Evolutionary conservation across 2,888 invertebrate genomes (phyloP).

Genomic region (Sinelater perroti): DNA sequence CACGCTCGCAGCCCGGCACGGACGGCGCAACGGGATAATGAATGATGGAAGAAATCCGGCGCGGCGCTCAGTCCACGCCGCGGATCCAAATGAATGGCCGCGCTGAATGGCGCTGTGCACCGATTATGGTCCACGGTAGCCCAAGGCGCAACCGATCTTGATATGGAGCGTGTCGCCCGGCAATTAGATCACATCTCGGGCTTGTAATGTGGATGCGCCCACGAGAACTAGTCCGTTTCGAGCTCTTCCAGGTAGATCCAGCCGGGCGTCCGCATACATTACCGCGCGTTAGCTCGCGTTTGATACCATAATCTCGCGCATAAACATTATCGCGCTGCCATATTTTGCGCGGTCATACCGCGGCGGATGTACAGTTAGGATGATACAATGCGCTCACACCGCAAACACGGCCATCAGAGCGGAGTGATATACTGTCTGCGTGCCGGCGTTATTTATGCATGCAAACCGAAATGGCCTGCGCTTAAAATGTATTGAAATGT

Average conservation of each 20-base stretch:
- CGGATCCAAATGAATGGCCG: slow-evolving; percentile 17
- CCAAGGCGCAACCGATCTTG: slow-evolving; percentile 24
- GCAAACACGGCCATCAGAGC: background rate
- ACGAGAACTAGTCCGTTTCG: slow-evolving; percentile 26
- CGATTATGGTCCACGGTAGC: slow-evolving; percentile 21
- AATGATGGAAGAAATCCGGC: slow-evolving; percentile 11
- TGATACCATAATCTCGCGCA: slow-evolving; percentile 21
- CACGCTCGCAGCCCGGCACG: background rate
- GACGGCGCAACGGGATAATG: slow-evolving; percentile 18
- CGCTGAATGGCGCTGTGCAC: slow-evolving; percentile 14
- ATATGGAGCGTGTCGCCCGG: slow-evolving; percentile 28
- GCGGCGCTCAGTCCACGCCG: slow-evolving; percentile 11
- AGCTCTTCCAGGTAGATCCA: slow-evolving; percentile 23
- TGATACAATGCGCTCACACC: slow-evolving; percentile 3
- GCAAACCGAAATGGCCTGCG: too few species aligned
- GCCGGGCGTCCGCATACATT: slow-evolving; percentile 19
- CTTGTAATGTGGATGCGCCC: slow-evolving; percentile 28
- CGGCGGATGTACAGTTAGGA: slow-evolving; percentile 4
- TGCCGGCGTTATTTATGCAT: too few species aligned
- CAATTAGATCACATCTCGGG: slow-evolving; percentile 27
- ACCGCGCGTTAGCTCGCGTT: slow-evolving; percentile 16
- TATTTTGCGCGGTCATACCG: slow-evolving; percentile 19
- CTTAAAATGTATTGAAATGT: too few species aligned
- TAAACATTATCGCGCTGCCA: slow-evolving; percentile 20
- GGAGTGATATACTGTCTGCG: too few species aligned